Conservation (phyloP, 1,140 invertebrate species). For the Calliphora vicina region DNA sequence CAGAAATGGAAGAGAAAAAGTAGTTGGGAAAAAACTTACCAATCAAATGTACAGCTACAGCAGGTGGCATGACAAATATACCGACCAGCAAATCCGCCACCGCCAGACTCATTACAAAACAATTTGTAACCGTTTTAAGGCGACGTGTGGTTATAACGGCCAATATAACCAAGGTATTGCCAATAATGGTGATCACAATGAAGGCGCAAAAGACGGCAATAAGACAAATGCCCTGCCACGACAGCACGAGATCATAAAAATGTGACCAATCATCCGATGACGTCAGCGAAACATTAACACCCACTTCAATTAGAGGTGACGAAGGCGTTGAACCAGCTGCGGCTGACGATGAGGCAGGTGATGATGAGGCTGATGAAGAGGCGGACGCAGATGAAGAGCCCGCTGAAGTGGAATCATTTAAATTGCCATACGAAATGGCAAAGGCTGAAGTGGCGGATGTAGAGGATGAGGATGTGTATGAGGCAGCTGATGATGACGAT, state of each 20-base stretch:
- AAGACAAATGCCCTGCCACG: conserved; percentile 60
- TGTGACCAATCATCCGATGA: conserved; percentile 50
- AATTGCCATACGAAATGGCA: neutral
- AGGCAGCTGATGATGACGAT: neutral
- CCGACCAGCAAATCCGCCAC: conserved; percentile 91
- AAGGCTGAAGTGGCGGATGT: conserved; percentile 40
- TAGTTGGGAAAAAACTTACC: conserved; percentile 59
- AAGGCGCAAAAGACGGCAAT: conserved; percentile 67
- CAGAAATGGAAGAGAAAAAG: no score
- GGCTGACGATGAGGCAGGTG: conserved; percentile 41
- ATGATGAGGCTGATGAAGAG: conserved; percentile 40
- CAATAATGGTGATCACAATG: conserved; percentile 74
- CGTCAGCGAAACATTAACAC: conserved; percentile 6
- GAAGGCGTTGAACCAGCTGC: conserved; percentile 38
- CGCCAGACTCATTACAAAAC: conserved; percentile 91
- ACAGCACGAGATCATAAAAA: conserved; percentile 58
- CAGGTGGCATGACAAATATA: conserved; percentile 93
- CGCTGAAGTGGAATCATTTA: neutral
- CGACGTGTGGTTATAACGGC: conserved; percentile 91
- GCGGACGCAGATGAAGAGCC: neutral
- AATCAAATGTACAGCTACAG: conserved; percentile 76
- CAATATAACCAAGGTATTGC: conserved; percentile 90
- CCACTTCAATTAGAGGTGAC: neutral
- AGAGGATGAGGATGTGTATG: conserved; percentile 30
- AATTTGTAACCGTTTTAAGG: conserved; percentile 92